Conservation (phyloP, 2,797 vertebrate genomes). For the Denticeps clupeoides region DNA sequence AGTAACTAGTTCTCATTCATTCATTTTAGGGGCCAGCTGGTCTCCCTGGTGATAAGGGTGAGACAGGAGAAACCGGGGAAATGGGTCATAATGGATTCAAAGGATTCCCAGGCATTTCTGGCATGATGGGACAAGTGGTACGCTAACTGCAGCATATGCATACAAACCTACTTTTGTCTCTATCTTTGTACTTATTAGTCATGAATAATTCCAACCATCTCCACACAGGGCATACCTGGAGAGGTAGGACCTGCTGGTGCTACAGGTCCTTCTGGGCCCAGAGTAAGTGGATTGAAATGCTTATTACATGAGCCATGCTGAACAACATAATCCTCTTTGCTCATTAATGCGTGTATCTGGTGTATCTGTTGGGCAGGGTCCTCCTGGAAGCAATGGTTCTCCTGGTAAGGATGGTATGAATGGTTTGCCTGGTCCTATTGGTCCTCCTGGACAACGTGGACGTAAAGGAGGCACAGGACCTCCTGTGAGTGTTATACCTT, state of each 20-base stretch:
- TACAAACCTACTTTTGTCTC: background rate
- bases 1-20: background rate
- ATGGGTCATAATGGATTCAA: conserved; percentile 95
- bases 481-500: background rate
- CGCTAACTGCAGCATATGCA: background rate
- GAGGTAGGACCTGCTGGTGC: background rate
- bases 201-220: background rate
- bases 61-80: conserved; percentile 80
- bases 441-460: conserved; percentile 86
- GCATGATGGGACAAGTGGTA: conserved; percentile 39
- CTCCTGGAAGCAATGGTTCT: background rate
- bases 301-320: background rate
- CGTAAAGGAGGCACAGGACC: conserved; percentile 82
- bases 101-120: conserved; percentile 82
- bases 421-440: conserved; percentile 79
- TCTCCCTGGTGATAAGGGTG: conserved; percentile 86
- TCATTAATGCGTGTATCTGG: background rate
- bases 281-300: too few relatives aligned
- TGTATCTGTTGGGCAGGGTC: background rate
- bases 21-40: conserved; percentile 72
- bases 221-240: too few relatives aligned
- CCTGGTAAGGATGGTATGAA: conserved; percentile 82
- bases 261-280: background rate
- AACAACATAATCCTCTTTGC: background rate
- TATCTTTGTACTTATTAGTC: background rate